Base-by-base conservation (phyloP, 2,797 vertebrate genomes). In the Typhlichthys eigenmanni region DNA sequence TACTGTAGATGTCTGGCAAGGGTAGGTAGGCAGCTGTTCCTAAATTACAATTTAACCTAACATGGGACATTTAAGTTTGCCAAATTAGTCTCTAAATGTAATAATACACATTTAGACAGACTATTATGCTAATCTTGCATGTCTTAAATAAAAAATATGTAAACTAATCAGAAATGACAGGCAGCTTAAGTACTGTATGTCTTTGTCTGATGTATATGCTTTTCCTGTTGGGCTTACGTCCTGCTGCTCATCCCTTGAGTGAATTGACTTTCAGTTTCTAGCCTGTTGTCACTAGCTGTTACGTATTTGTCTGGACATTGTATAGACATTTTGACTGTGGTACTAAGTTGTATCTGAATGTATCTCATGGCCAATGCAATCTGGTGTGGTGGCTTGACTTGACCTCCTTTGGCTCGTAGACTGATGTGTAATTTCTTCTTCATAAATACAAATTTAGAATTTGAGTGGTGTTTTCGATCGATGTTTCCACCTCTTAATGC, bases 401-500 rank as follows among this genome's bases (percentile, higher is more conserved):
- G 38, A 43, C 8, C 38, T 43, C 38, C 38, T 43, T 43, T 8
- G 54, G 62, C 32, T 48, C 54, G 47, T 14, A 29, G 49, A 48
- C 4, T 55, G 45, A 10, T 48, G 51, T 2, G 16, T 48, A 47
- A 56, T 9, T 52, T 24, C 47, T 48, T 49, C 50, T 10, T 6
- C 65, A 13, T 59, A 52, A 64, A 6, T 32, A 53, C 32, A 54
- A 48, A 53, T 17, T 69, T 63, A 56, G 19, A 47, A 24, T 60
- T 57, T 70, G 49, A 14, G 54, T 45, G 69, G 50, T 54, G 46
- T 78, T 78, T 66, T 50, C 52, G 9, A 14, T 66, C 53, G 58
- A 68, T 74, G 54, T 70, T 60, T 74, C 64, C 72, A 47, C 56
- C 65, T 34, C 43, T 69, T 71, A 70, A 71, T 19, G 64, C 66